These are phyloP conservation scores for Himantopus leucocephalus DNA, from an alignment of 2,113 vertebrate genomes.

Conservation along the genomic window DNA sequence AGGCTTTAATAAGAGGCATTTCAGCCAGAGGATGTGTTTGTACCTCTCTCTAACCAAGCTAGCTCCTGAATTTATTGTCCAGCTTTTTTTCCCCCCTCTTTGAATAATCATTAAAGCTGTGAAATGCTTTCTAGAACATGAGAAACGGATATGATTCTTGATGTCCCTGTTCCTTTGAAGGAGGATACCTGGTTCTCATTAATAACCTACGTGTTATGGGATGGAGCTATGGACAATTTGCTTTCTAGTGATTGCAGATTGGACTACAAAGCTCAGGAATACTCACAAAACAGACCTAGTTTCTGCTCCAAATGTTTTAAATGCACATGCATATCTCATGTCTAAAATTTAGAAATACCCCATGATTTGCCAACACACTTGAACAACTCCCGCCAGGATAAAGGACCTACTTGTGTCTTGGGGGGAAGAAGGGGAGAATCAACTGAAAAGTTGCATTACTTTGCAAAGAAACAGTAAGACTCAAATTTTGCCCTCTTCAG, in stretches of 20 bases:
- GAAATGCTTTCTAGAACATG: constrained; percentile 42
- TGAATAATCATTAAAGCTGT: constrained; percentile 20
- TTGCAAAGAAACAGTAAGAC: background rate
- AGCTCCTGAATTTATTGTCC: constrained; percentile 32
- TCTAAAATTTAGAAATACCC: background rate
- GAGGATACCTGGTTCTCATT: constrained; percentile 63
- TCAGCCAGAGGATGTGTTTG: background rate
- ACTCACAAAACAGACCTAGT: background rate
- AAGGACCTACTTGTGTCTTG: background rate
- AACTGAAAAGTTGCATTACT: background rate
- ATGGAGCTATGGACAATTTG: constrained; percentile 45
- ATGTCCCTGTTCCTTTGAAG: constrained; percentile 45
- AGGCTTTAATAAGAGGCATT: background rate
- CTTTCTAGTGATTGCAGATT: constrained; percentile 47
- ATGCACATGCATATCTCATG: background rate
- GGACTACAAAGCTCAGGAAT: constrained; percentile 49
- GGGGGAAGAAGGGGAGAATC: background rate
- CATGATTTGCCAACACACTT: background rate
- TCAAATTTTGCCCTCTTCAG: background rate
- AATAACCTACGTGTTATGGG: constrained; percentile 1
- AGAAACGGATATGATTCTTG: constrained; percentile 20
- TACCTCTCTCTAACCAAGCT: background rate
- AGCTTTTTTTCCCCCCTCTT: background rate
- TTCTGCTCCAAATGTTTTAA: constrained; percentile 11
- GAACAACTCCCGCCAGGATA: background rate